Evolutionary conservation across 1,140 invertebrate species (phyloP).

Genomic region (Dufourea novaeangliae): DNA sequence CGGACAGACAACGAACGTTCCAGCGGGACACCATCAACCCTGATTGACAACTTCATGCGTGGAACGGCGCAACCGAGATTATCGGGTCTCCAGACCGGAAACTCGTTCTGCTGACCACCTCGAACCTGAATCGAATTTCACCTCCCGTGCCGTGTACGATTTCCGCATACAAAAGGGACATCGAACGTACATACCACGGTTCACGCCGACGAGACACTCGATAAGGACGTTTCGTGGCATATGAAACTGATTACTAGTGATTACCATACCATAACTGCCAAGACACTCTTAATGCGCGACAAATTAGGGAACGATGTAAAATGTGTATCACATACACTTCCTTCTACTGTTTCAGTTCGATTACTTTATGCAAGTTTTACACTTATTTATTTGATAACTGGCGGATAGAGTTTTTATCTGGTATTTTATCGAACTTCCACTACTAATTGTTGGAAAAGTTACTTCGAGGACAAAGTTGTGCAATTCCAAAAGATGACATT

Average conservation of each 20-base stretch:
- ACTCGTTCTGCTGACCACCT: conserved; percentile 69
- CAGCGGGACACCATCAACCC: conserved; percentile 66
- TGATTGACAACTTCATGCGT: conserved; percentile 68
- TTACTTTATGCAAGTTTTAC: too few relatives aligned
- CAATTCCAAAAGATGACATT: too few relatives aligned
- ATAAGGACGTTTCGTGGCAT: conserved; percentile 60
- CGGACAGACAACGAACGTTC: conserved; percentile 65
- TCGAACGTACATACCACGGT: conserved; percentile 48
- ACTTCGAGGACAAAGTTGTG: too few relatives aligned
- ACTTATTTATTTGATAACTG: too few relatives aligned
- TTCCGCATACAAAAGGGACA: conserved; percentile 67
- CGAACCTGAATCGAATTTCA: conserved; percentile 63
- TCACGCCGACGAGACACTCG: conserved; percentile 40
- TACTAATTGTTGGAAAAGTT: too few relatives aligned
- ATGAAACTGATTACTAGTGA: conserved; percentile 39
- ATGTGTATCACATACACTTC: neutral
- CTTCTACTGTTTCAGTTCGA: too few relatives aligned
- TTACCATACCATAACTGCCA: conserved; percentile 23
- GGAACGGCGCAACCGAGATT: conserved; percentile 65
- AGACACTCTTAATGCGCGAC: neutral
- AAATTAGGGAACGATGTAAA: neutral
- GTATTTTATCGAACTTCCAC: too few relatives aligned
- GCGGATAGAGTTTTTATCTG: too few relatives aligned
- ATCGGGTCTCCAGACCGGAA: conserved; percentile 67
- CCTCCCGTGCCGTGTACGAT: conserved; percentile 61